A percentile compares a stretch with the other conserved stretches of the same genome.
phyloP scores from a whole-genome alignment of 2,113 vertebrate species.

The Pomatostomus ruficeps region DNA sequence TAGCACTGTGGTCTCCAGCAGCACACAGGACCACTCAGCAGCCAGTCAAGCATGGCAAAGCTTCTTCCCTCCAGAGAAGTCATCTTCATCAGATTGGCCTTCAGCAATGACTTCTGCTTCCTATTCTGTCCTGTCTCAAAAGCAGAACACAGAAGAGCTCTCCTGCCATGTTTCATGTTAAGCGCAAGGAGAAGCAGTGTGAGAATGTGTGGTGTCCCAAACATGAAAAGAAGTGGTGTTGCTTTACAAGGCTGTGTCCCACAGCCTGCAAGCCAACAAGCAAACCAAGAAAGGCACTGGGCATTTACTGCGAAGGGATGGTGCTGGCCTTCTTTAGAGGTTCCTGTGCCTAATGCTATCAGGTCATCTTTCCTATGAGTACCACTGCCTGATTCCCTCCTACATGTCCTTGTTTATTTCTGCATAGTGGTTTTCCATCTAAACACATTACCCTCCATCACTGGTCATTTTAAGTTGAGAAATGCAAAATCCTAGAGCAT shows the following conservation, averaged over 20 bases:
- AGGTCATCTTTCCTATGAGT: background rate
- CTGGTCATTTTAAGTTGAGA: background rate
- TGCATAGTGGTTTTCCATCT: background rate
- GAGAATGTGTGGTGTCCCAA: background rate
- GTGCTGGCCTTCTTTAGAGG: background rate
- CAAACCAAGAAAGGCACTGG: rapidly evolving
- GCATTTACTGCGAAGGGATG: background rate
- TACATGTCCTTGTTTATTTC: background rate
- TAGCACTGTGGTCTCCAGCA: background rate
- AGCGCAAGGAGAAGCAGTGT: background rate
- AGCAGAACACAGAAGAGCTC: background rate
- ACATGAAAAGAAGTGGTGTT: background rate
- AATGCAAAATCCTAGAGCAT: background rate
- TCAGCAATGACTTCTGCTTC: background rate
- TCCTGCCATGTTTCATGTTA: rapidly evolving
- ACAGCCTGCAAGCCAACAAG: background rate
- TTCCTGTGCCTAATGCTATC: background rate
- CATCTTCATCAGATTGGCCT: background rate
- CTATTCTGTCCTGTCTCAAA: background rate
- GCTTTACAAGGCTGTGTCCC: background rate
- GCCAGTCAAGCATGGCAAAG: background rate
- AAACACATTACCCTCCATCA: background rate
- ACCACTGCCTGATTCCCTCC: background rate
- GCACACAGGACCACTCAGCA: background rate
- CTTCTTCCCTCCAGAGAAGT: background rate